Base-by-base conservation (phyloP, 2,113 vertebrate genomes). In the Arvicanthis niloticus region DNA sequence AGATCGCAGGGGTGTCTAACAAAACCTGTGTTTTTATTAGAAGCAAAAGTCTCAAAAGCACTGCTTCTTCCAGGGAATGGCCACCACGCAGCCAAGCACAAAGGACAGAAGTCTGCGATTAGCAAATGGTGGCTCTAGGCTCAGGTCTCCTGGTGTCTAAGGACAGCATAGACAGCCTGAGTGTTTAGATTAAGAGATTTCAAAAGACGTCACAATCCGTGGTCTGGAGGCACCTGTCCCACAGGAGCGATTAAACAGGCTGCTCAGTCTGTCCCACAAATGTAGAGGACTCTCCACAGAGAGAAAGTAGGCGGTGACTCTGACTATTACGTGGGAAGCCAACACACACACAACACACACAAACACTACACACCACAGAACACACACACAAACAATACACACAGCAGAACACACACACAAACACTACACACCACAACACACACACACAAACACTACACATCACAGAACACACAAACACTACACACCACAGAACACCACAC, bases 191-290 rank as follows among this genome's bases (percentile, higher is more conserved):
- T 5, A 24, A 48, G 53, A 72, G 88, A 72, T 11, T 81, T 76
- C 73, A 29, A 45, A 65, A 42, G 19, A 6, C 0, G 0, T 7
- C 7, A 53, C 15, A 29, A 37, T 21, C 31, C 31, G 12, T 56
- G 48, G 15, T 80, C 76, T 31, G 16, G 16, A 53, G 76, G 48
- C 7, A 17, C 21, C 48, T 56, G 34, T 4, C 17, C 34, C 51
- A n/a, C 15, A 24, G 78, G 78, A 58, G 56, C 0, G 15, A n/a
- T 45, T 42, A 76, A 60, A 17, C 62, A 60, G 42, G 48, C 6
- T 34, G 56, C 0, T n/a, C 9, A 9, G 73, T 62, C 85, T 19
- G 75, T 13, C 21, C 48, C 29, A 9, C 76, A 51, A 78, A 19
- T 29, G 1, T 9, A n/a, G 48, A 81, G 62, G 29, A 58, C 31